These are phyloP conservation scores for Psittacula derbiana DNA, from an alignment of 2,797 vertebrate species.

Conservation along the genomic window DNA sequence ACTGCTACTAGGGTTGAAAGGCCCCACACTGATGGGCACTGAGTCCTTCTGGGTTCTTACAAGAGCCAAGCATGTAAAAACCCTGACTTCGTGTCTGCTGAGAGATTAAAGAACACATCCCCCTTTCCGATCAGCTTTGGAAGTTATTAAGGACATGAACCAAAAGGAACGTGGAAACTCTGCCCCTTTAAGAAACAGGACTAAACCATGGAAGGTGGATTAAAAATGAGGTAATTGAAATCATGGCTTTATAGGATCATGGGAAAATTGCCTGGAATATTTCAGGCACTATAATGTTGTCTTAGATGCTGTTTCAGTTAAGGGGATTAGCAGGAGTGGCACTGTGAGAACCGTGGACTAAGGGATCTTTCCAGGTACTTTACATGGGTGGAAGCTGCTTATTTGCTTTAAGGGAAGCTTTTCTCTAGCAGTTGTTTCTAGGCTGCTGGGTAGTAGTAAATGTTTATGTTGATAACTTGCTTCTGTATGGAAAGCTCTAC, in stretches of 20 bases:
- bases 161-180: neutral
- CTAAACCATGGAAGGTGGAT: neutral
- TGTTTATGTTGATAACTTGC: neutral
- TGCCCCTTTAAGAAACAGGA: neutral
- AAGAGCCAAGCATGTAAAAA: neutral
- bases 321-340: neutral
- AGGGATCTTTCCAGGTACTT: neutral
- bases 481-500: neutral
- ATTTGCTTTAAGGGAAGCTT: neutral
- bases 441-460: neutral
- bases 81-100: neutral
- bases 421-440: neutral
- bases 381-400: neutral
- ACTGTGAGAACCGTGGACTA: neutral
- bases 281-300: neutral
- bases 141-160: neutral
- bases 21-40: neutral
- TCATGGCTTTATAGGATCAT: neutral
- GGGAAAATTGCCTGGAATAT: neutral
- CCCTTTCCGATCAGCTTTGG: neutral
- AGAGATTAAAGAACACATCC: neutral
- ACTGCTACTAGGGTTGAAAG: neutral
- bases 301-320: neutral
- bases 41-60: neutral
- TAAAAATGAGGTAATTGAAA: neutral